Evolutionary conservation across 2,888 invertebrate species (phyloP), one percentile per base, ranked within the genome.

Genomic region (Hirtodrosophila duncani): DNA sequence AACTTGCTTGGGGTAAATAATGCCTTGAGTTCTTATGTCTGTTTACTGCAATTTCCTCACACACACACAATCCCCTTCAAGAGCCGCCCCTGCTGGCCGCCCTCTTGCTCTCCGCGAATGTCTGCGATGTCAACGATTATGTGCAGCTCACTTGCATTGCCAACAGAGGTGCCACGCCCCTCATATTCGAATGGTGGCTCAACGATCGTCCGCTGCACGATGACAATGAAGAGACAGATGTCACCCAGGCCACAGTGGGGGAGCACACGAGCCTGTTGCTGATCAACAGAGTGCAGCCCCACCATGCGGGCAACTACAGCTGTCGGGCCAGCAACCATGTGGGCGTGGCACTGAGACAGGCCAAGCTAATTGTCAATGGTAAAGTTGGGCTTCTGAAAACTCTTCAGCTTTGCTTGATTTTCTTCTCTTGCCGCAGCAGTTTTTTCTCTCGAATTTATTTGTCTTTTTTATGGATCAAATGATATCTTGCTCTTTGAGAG

Each of bases 121-220:
- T 89, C 8, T 83, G 83, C 38, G 71, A 83, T 58, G 77, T 83
- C 53, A 92, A 93, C 44, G 92, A 95, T 85, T 89, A 95, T 68
- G 91, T 94, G 38, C 92, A 95, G 83, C 89, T 95, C 27, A 93
- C 95, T 1, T 96, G 96, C 83, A 94, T 93, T 37, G 93, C 95
- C 38, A 94, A 92, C 27, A 91, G 91, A 26, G 92, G 92, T 11
- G 91, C 91, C 81, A 89, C 91, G 88, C 92, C 92, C 1, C 90
- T 92, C 27, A 89, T 89, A 59, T 91, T 92, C 75, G 88, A 90
- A 7, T 92, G 92, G 92, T 66, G 58, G 20, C 51, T 85, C 1
- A 84, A 85, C 53, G 70, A 56, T 9, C 45, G 57, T 17, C 52
- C 66, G 27, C 10, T 72, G 43, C 57, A 64, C 6, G 58, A 79